Evolutionary conservation across 2,113 vertebrate genomes (phyloP), one percentile per base, ranked within the genome.

Genomic region (Macaca mulatta): DNA sequence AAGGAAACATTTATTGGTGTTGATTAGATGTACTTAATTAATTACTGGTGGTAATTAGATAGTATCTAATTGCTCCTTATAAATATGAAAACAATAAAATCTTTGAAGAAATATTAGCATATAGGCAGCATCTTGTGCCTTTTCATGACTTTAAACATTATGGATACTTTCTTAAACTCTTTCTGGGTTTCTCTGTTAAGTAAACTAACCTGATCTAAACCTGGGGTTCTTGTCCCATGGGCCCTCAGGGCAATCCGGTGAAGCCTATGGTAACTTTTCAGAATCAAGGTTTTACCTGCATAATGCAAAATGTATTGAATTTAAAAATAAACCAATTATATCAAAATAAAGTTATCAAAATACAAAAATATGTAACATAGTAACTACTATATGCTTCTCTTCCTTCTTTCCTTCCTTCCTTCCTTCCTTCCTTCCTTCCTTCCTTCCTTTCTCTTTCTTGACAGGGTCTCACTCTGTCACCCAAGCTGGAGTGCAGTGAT

Each of bases 331-430:
- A 18, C 48, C n/a, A 25, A 18, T 32, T 32, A 55, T 52, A 52
- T 4, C 1, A 8, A 93, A 48, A 50, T 77, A 30, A 91, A 91
- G 35, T 59, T 78, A 84, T 72, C 40, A 45, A 91, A 59, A 17
- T 59, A 25, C 45, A 70, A 32, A 57, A 90, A 22, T 8, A 45
- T 20, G 16, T 23, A 25, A 30, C 3, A 16, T 27, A 32, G 6
- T 57, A 57, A 48, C 43, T 70, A 70, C 13, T 7, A 12, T 35
- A 38, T 38, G 27, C 61, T 64, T 30, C 61, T 64, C 30, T 64
- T 64, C 30, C 6, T 30, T 6, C 59, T 2, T 61, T 0, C 23
- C 4, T 38, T 0, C 23, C 4, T 61, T 11, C 20, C 8, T 57
- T 22, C 8, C 2, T 55, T 20, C 55, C 2, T 55, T 7, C 18